These are phyloP conservation scores for Chrysomela aeneicollis DNA, from an alignment of 2,888 invertebrate species.

Conservation along the genomic window DNA sequence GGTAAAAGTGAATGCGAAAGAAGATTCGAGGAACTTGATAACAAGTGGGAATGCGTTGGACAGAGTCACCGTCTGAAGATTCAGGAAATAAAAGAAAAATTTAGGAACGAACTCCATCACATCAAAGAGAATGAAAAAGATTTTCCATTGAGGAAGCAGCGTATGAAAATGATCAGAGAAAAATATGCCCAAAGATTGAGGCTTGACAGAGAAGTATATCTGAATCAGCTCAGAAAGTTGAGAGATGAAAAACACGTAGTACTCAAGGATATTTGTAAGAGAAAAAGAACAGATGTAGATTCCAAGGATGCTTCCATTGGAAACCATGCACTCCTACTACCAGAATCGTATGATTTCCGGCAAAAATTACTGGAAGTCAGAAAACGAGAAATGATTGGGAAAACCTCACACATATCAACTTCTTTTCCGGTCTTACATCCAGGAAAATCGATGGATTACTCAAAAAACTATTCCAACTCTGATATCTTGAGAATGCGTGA, in stretches of 20 bases:
- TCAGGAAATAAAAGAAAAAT: constrained; percentile 48
- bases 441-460: not conserved
- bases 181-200: constrained; percentile 47
- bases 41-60: constrained; percentile 42
- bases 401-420: constrained; percentile 15
- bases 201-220: constrained; percentile 46
- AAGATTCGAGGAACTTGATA: constrained; percentile 48
- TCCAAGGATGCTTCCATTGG: constrained; percentile 50
- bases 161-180: constrained; percentile 45
- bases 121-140: constrained; percentile 46
- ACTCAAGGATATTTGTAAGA: constrained; percentile 42
- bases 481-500: constrained; percentile 5
- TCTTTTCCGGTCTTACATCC: constrained; percentile 19
- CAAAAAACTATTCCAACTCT: constrained; percentile 20
- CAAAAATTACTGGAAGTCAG: constrained; percentile 42
- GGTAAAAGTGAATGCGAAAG: constrained; percentile 50
- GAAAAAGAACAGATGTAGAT: constrained; percentile 32
- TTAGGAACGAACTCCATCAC: constrained; percentile 43
- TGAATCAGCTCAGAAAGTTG: constrained; percentile 44
- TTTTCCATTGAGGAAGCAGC: constrained; percentile 39
- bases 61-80: constrained; percentile 46
- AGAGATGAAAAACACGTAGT: constrained; percentile 45
- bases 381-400: constrained; percentile 20
- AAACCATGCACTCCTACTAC: constrained; percentile 47
- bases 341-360: constrained; percentile 44